Evolutionary conservation across 2,888 invertebrate species (phyloP), one percentile per base, ranked within the genome.

Genomic region (Atethmia centrago): DNA sequence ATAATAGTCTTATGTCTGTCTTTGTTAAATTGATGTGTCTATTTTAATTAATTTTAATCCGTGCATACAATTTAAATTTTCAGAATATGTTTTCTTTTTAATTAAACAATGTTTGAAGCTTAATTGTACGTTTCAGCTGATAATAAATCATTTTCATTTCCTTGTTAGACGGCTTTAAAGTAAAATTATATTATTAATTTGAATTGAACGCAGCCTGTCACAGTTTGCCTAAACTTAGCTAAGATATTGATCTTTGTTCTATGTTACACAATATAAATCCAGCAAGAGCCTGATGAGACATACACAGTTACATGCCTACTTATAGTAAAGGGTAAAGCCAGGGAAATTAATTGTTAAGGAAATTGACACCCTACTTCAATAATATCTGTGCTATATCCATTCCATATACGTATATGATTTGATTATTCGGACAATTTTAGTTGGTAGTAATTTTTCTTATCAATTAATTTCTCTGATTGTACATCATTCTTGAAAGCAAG

Each of bases 11-110:
- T 56, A n/a, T 21, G 40, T 31, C 61, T 72, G 45, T 59, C 76
- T 71, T 78, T 82, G 68, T 76, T 73, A 71, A 51, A 79, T 71
- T 45, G 19, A 36, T 53, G 8, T 42, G n/a, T 53, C 5, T 31
- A 53, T 31, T 53, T 25, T 5, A 45, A 42, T 36, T 19, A 3
- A 1, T 45, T 28, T 12, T 7, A 47, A 58, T 9, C n/a, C 14
- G 9, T 16, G n/a, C 28, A 14, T 21, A 31, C 16, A 21, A 28
- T 28, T 21, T 28, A 1, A 45, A 21, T 21, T 8, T 4, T 4
- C 5, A 10, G 14, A 21, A 4, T 14, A 14, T 28, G 8, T 62
- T 45, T 53, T 55, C 3, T 1, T 16, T 28, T 63, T 2, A 45
- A 5, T 9, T 47, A 16, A 5, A 14, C n/a, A 16, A 16, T 47